phyloP scores from a whole-genome alignment of 2,797 vertebrate species.

The Acanthiza pusilla region DNA sequence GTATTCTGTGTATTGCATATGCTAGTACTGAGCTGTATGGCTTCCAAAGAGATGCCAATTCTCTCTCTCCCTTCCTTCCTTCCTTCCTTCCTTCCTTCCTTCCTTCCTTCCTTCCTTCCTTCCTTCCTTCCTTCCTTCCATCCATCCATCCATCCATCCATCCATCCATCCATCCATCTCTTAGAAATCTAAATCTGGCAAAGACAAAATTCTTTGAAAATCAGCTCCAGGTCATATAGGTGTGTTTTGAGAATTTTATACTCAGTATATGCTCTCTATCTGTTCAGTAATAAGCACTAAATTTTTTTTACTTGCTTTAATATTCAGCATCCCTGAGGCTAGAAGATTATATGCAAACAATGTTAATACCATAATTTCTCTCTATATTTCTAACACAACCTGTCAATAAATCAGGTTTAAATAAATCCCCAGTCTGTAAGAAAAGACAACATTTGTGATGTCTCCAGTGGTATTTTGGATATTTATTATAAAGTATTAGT shows the following conservation, averaged over 20 bases:
- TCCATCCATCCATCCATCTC: not conserved
- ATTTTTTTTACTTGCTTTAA: not conserved
- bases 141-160: too few species aligned
- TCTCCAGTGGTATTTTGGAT: not conserved
- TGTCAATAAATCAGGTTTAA: slow-evolving; percentile 31
- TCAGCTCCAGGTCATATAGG: not conserved
- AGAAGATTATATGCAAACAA: slow-evolving; percentile 23
- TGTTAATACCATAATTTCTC: slow-evolving; percentile 25
- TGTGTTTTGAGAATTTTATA: not conserved
- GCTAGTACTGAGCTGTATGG: too few species aligned
- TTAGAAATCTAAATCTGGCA: not conserved
- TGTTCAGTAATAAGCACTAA: not conserved
- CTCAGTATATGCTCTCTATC: not conserved
- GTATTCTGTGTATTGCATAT: not conserved
- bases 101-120: not conserved
- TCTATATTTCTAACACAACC: not conserved
- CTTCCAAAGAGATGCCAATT: too few species aligned
- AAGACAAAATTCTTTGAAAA: not conserved
- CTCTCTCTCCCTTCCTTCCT: too few species aligned
- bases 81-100: not conserved
- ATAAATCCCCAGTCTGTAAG: not conserved
- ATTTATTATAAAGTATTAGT: slow-evolving; percentile 14
- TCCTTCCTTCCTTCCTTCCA: too few species aligned
- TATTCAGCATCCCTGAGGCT: not conserved
- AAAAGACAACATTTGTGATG: not conserved